A percentile compares a stretch with the other conserved stretches of the same genome.
These are phyloP conservation scores for Orius insidiosus DNA, from an alignment of 1,140 invertebrate species.

Conservation along the genomic window DNA sequence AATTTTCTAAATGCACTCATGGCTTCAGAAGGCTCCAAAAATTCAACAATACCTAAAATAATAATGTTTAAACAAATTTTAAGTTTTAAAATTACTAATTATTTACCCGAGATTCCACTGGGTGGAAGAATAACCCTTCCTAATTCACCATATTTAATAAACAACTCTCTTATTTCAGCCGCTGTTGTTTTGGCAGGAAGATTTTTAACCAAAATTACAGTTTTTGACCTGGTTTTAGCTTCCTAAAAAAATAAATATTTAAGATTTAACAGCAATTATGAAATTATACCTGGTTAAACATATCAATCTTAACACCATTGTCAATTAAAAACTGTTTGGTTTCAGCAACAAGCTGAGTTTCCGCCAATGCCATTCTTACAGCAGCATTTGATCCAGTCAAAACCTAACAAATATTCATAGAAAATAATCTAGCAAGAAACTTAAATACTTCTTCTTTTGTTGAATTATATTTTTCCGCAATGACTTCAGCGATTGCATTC, in stretches of 20 bases:
- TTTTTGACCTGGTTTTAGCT: slow-evolving; percentile 62
- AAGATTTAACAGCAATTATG: too few species aligned
- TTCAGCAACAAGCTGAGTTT: slow-evolving; percentile 86
- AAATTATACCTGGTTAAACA: slow-evolving; percentile 22
- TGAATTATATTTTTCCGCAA: slow-evolving; percentile 71
- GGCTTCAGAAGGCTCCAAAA: slow-evolving; percentile 78
- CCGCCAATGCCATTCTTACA: slow-evolving; percentile 87
- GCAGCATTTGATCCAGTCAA: slow-evolving; percentile 43
- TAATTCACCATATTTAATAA: slow-evolving; percentile 60
- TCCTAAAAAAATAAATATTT: too few species aligned
- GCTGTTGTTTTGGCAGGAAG: slow-evolving; percentile 61
- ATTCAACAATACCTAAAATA: slow-evolving; percentile 76
- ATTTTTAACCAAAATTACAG: slow-evolving; percentile 89
- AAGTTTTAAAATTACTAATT: slow-evolving; percentile 4
- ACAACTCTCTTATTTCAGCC: slow-evolving; percentile 56
- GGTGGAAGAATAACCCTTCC: slow-evolving; percentile 73
- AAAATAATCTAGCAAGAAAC: too few species aligned
- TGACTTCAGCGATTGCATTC: slow-evolving; percentile 83
- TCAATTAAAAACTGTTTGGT: slow-evolving; percentile 75
- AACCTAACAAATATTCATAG: slow-evolving; percentile 23
- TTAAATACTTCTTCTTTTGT: slow-evolving; percentile 65
- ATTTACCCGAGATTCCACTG: slow-evolving; percentile 56
- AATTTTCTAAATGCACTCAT: slow-evolving; percentile 73
- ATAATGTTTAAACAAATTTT: slow-evolving; percentile 18
- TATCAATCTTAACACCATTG: slow-evolving; percentile 44